phyloP scores from a whole-genome alignment of 2,797 vertebrate genomes.

The Tachyglossus aculeatus region DNA sequence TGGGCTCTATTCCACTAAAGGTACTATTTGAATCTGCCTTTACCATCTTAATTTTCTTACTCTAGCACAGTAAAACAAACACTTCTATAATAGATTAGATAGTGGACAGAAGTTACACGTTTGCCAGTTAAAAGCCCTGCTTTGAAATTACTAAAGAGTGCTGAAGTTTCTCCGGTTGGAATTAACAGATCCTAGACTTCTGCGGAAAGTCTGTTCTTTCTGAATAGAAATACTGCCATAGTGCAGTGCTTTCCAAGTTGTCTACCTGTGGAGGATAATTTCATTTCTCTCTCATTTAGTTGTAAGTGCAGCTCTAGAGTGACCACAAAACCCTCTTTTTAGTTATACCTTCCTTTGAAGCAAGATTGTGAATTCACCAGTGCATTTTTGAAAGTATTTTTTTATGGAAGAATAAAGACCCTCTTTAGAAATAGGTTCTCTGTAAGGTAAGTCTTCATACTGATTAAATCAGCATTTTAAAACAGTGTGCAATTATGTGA shows the following conservation, averaged over 20 bases:
- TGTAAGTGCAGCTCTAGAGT: slow-evolving; percentile 17
- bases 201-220: slow-evolving; percentile 20
- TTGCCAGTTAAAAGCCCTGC: slow-evolving; percentile 41
- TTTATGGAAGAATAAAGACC: not conserved
- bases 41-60: slow-evolving; percentile 42
- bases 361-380: not conserved
- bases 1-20: slow-evolving; percentile 17
- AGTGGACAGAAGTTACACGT: slow-evolving; percentile 32
- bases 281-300: slow-evolving; percentile 3
- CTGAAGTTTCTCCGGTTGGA: slow-evolving; percentile 44
- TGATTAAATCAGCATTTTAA: slow-evolving; percentile 24
- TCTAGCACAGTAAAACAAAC: slow-evolving; percentile 23
- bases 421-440: slow-evolving; percentile 6
- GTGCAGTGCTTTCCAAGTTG: slow-evolving; percentile 14
- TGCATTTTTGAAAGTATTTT: slow-evolving; percentile 7
- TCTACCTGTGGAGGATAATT: not conserved
- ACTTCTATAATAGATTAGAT: slow-evolving; percentile 41
- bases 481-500: not conserved
- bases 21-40: slow-evolving; percentile 18
- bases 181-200: slow-evolving; percentile 15
- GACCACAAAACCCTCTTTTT: slow-evolving; percentile 14
- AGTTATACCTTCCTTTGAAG: slow-evolving; percentile 1
- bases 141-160: slow-evolving; percentile 10
- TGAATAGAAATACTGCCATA: slow-evolving; percentile 33
- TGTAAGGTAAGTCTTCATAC: slow-evolving; percentile 8